Evolutionary conservation across 2,888 invertebrate genomes (phyloP).

Genomic region (Bembecia ichneumoniformis): DNA sequence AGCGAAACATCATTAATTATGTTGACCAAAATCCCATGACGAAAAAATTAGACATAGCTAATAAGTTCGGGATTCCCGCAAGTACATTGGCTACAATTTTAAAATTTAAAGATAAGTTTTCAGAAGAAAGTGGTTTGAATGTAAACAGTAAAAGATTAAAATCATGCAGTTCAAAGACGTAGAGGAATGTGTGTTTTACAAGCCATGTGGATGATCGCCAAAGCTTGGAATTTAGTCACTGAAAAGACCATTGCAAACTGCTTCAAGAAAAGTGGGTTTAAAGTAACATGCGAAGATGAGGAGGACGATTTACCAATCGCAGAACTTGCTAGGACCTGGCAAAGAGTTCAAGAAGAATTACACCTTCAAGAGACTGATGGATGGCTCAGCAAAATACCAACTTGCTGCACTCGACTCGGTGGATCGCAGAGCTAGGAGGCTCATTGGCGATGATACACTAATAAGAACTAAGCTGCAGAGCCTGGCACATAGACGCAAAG

Average conservation of each 20-base stretch:
- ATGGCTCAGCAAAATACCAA: no score
- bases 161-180: constrained; percentile 12
- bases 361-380: constrained; percentile 12
- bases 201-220: not conserved
- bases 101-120: constrained; percentile 13
- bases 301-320: constrained; percentile 11
- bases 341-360: constrained; percentile 13
- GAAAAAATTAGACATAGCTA: no score
- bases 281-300: constrained; percentile 14
- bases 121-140: constrained; percentile 11
- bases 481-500: no score
- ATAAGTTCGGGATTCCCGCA: no score
- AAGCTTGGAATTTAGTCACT: not conserved
- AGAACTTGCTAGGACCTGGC: constrained; percentile 12
- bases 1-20: no score
- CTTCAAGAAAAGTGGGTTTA: no score
- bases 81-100: no score
- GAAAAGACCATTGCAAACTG: not conserved
- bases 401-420: no score
- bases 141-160: constrained; percentile 11
- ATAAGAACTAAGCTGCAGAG: no score
- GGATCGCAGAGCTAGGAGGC: no score
- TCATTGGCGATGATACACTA: no score
- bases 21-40: no score
- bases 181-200: not conserved